Conservation (phyloP, 2,113 vertebrate genomes). For the Zosterops pallidus region DNA sequence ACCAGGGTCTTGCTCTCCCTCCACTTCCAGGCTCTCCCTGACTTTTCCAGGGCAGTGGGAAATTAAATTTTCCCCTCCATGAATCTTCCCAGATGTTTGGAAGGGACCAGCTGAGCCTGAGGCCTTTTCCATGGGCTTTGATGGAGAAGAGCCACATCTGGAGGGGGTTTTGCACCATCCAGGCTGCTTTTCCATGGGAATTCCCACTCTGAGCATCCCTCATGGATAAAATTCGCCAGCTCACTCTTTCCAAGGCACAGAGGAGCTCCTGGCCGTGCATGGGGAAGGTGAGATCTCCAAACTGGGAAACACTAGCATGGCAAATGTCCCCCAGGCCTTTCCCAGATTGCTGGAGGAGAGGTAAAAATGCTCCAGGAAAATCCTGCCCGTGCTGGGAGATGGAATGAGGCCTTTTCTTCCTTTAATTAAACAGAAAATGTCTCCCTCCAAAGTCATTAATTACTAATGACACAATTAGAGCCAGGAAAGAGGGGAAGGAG, state of each 20-base stretch:
- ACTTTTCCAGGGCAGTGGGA: neutral
- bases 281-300: neutral
- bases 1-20: neutral
- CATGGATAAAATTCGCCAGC: neutral
- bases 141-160: neutral
- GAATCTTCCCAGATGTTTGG: neutral
- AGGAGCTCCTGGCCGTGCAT: neutral
- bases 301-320: neutral
- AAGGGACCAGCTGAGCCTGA: neutral
- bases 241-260: neutral
- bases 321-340: fast-evolving
- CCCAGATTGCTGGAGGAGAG: neutral
- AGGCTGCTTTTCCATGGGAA: neutral
- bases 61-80: neutral
- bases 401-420: neutral
- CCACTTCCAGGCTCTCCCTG: neutral
- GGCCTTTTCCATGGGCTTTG: neutral
- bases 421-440: slow-evolving; percentile 61
- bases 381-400: neutral
- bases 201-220: neutral
- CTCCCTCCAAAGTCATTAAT: slow-evolving; percentile 63
- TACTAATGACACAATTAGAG: slow-evolving; percentile 65
- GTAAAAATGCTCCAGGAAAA: neutral
- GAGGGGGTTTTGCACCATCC: neutral
- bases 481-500: neutral